Evolutionary conservation across 2,888 invertebrate genomes (phyloP).

Genomic region (Crematogaster levior): DNA sequence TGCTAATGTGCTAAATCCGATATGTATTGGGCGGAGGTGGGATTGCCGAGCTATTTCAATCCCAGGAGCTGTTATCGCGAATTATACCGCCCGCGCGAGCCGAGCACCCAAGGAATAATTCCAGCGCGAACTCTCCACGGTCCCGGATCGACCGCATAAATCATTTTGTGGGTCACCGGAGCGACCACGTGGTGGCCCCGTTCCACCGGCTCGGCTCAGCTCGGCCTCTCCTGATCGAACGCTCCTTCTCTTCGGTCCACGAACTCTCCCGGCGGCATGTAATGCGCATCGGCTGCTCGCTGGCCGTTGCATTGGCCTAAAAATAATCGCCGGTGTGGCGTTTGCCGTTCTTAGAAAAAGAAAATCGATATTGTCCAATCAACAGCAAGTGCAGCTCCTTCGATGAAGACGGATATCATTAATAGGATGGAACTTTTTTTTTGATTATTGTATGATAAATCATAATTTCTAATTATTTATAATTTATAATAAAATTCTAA

Average conservation of each 20-base stretch:
- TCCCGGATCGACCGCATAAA: slow-evolving; percentile 44
- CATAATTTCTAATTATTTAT: too few species aligned
- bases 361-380: slow-evolving; percentile 4
- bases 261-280: slow-evolving; percentile 34
- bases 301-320: slow-evolving; percentile 44
- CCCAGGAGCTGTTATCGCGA: slow-evolving; percentile 38
- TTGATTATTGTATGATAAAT: too few species aligned
- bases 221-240: slow-evolving; percentile 44
- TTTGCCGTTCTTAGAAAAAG: background rate
- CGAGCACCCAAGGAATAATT: slow-evolving; percentile 31
- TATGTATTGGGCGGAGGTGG: background rate
- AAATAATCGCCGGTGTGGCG: slow-evolving; percentile 47
- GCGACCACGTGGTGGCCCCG: slow-evolving; percentile 52
- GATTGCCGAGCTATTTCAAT: slow-evolving; percentile 32
- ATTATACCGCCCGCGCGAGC: slow-evolving; percentile 18
- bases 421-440: background rate
- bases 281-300: slow-evolving; percentile 15
- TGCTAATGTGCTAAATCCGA: background rate
- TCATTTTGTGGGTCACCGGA: slow-evolving; percentile 55
- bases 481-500: background rate
- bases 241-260: slow-evolving; percentile 33
- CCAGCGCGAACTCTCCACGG: slow-evolving; percentile 47
- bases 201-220: slow-evolving; percentile 38
- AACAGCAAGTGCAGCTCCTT: background rate
- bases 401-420: background rate